Evolutionary conservation across 2,113 vertebrate species (phyloP), one percentile per base, ranked within the genome.

Genomic region (Varanus komodoensis): DNA sequence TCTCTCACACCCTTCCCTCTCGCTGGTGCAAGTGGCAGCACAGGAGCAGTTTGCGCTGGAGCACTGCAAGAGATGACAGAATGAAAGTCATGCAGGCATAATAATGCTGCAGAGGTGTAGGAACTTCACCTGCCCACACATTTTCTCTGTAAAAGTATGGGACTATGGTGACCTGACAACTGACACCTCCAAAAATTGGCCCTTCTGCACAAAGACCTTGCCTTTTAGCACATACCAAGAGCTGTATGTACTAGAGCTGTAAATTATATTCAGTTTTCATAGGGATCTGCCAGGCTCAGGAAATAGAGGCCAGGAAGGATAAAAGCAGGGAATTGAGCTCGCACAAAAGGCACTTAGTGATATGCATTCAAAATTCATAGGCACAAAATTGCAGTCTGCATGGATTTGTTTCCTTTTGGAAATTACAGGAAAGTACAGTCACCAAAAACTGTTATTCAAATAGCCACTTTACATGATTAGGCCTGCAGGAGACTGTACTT

Each of bases 361-460:
- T 77, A 57, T 71, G 96, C 95, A 96, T 95, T 96, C 95, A 92
- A 94, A 95, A 96, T 96, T 96, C 96, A 93, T 93, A 89, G 95
- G 95, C 91, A 2, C 94, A 94, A 94, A 97, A 96, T 95, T 95
- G 94, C 94, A 88, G 96, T 77, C 93, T 94, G 95, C 94, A 94
- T 73, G 93, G 94, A 94, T 96, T 95, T 96, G 94, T 95, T 95
- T 96, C 95, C 95, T 96, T 95, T 89, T 94, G 93, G 94, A 96
- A 96, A 96, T 96, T 96, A 96, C 94, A 96, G 96, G 95, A 95
- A 96, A 95, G 95, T 95, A 91, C 94, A 95, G 95, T 91, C 95
- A 94, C 92, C 92, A 84, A 95, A 95, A 96, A 95, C 94, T 93
- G 90, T 96, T 96, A 96, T 96, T 96, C 93, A 96, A 93, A 96